These are phyloP conservation scores for Scophthalmus maximus DNA, from an alignment of 2,113 vertebrate genomes.

Conservation along the genomic window DNA sequence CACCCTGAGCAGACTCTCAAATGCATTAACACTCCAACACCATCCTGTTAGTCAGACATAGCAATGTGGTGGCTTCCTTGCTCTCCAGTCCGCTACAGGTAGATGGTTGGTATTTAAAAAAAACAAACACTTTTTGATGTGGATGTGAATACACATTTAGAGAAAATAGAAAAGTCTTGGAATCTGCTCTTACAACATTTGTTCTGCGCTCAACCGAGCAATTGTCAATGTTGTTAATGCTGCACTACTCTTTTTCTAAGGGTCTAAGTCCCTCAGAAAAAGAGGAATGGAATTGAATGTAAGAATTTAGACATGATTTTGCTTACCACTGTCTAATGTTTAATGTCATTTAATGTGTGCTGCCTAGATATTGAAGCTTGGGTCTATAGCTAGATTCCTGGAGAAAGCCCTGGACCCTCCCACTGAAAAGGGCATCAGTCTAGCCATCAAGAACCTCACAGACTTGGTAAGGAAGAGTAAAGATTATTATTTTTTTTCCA, in stretches of 20 bases:
- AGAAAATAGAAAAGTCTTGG: not conserved
- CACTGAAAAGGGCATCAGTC: slow-evolving; percentile 84
- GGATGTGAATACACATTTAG: slow-evolving; percentile 7
- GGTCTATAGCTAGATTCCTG: slow-evolving; percentile 91
- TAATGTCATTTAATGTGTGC: slow-evolving; percentile 15
- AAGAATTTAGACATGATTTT: not conserved
- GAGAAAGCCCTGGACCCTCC: slow-evolving; percentile 92
- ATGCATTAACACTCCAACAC: slow-evolving; percentile 46
- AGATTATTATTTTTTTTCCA: too few relatives aligned
- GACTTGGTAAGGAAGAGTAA: slow-evolving; percentile 86
- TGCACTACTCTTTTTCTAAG: not conserved
- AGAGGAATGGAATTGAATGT: not conserved
- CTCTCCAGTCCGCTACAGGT: not conserved
- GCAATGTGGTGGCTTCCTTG: slow-evolving; percentile 1
- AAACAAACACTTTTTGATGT: slow-evolving; percentile 26
- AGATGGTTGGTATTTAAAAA: slow-evolving; percentile 26
- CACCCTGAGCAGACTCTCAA: slow-evolving; percentile 44
- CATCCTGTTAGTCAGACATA: slow-evolving; percentile 28
- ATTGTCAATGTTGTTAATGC: not conserved
- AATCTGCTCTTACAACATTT: not conserved
- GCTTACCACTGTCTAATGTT: not conserved
- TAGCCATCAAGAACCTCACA: slow-evolving; percentile 92
- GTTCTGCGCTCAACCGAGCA: not conserved
- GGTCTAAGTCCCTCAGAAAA: not conserved
- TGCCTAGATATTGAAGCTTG: slow-evolving; percentile 92